phyloP scores from a whole-genome alignment of 2,113 vertebrate genomes.

The Xenopus laevis region DNA sequence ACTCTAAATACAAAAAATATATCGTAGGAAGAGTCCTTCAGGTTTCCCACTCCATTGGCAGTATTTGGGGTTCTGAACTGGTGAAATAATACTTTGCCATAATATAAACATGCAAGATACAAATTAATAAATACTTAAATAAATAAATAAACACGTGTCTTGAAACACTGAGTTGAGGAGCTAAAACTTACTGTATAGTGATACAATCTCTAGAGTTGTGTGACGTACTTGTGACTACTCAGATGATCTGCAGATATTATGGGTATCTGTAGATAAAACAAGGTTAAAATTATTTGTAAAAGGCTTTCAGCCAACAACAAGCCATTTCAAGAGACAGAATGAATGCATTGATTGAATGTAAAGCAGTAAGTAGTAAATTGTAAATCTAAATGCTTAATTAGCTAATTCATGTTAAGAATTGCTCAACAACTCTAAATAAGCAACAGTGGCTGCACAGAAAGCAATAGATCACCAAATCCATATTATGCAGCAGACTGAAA shows the following conservation, averaged over 20 bases:
- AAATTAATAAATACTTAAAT: too few relatives aligned
- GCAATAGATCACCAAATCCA: conserved; percentile 63
- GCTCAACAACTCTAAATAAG: conserved; percentile 50
- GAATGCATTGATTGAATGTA: conserved; percentile 51
- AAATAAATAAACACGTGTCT: too few relatives aligned
- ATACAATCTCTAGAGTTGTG: conserved; percentile 91
- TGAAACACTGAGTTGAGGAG: too few relatives aligned
- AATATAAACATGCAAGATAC: too few relatives aligned
- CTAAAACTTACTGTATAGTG: conserved; percentile 83
- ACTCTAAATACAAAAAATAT: too few relatives aligned
- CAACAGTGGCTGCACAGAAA: conserved; percentile 57
- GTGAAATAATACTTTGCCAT: too few relatives aligned
- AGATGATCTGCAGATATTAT: conserved; percentile 99
- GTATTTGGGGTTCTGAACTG: too few relatives aligned
- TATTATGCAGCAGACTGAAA: conserved; percentile 69
- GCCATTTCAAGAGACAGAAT: conserved; percentile 46
- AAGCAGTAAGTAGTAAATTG: conserved; percentile 55
- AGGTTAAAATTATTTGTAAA: conserved; percentile 55
- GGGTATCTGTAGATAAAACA: conserved; percentile 84
- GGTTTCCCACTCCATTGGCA: too few relatives aligned
- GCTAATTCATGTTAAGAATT: conserved; percentile 59
- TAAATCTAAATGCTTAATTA: conserved; percentile 53
- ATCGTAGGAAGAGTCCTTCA: too few relatives aligned
- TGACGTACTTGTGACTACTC: conserved; percentile 98
- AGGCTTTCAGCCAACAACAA: conserved; percentile 53